Evolutionary conservation across 2,797 vertebrate species (phyloP).

Genomic region (Erpetoichthys calabaricus): DNA sequence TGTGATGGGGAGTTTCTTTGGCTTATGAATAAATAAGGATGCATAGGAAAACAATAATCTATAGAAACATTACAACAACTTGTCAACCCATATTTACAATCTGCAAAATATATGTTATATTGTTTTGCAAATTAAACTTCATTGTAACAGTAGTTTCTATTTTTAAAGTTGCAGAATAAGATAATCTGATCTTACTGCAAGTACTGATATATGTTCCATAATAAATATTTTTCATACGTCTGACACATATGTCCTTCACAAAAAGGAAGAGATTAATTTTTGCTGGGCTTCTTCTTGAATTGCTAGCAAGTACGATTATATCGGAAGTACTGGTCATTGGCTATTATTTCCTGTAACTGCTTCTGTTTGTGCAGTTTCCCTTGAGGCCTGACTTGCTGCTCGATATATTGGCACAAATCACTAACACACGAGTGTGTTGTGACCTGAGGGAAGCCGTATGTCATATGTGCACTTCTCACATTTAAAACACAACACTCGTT

Average conservation of each 20-base stretch:
- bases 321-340: conserved; percentile 45
- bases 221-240: too few species aligned
- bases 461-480: neutral
- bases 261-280: conserved; percentile 27
- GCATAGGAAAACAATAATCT: too few species aligned
- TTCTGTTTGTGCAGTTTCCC: conserved; percentile 43
- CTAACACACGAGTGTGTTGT: neutral
- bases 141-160: too few species aligned
- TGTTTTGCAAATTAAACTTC: too few species aligned
- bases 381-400: conserved; percentile 15
- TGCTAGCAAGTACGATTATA: conserved; percentile 33
- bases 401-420: neutral
- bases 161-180: too few species aligned
- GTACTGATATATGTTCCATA: too few species aligned
- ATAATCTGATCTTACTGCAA: too few species aligned
- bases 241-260: conserved; percentile 11
- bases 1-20: too few species aligned
- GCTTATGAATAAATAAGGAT: too few species aligned
- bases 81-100: too few species aligned
- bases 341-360: conserved; percentile 55
- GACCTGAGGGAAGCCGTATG: neutral
- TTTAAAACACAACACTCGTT: neutral
- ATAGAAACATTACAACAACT: too few species aligned
- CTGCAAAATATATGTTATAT: too few species aligned
- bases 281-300: conserved; percentile 30